Evolutionary conservation across 2,113 vertebrate species (phyloP).

Genomic region (Bambusicola thoracicus): DNA sequence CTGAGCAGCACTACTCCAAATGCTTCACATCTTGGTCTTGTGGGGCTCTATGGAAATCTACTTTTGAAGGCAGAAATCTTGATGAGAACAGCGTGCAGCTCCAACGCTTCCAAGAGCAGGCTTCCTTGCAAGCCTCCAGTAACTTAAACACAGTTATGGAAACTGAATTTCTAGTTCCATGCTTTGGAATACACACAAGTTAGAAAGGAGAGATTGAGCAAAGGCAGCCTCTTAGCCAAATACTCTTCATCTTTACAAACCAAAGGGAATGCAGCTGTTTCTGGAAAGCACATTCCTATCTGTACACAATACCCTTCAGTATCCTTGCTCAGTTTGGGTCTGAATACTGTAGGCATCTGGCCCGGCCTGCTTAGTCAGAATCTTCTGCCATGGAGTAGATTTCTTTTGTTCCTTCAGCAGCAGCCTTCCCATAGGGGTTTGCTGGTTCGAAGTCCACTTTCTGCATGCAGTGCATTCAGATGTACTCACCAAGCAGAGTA

Average conservation of each 20-base stretch:
- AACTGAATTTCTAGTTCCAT: background rate
- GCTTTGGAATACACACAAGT: background rate
- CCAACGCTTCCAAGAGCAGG: fast-evolving
- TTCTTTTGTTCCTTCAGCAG: background rate
- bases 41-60: background rate
- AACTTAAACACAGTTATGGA: background rate
- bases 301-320: background rate
- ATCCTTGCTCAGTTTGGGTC: fast-evolving
- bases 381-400: background rate
- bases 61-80: background rate
- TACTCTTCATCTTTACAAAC: background rate
- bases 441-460: background rate
- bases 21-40: background rate
- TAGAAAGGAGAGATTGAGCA: background rate
- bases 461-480: background rate
- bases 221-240: background rate
- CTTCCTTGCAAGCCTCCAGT: fast-evolving
- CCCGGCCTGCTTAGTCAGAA: background rate
- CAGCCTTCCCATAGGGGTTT: background rate
- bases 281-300: background rate
- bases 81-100: fast-evolving
- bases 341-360: background rate
- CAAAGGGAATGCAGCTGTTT: background rate
- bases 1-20: background rate
- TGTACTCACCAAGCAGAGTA: background rate